Percentiles rank a stretch among this genome's conserved stretches.
Conservation (phyloP, 1,140 invertebrate genomes). For the Diprion similis region DNA sequence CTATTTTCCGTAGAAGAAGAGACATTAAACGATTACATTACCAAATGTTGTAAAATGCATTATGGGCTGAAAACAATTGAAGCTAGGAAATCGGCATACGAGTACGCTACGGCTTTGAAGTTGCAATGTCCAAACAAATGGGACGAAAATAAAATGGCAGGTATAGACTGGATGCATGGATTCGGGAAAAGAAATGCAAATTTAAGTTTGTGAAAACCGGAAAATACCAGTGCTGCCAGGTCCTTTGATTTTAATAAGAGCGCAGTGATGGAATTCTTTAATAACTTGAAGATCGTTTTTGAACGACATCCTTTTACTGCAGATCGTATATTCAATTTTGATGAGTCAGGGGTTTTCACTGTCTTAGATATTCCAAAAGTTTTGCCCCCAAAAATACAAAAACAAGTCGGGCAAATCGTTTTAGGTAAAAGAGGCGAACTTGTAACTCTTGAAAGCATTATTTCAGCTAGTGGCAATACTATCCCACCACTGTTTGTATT, state of each 20-base stretch:
- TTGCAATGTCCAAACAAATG: slow-evolving; percentile 42
- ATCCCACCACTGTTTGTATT: slow-evolving; percentile 49
- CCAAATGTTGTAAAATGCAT: slow-evolving; percentile 29
- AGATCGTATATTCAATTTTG: slow-evolving; percentile 48
- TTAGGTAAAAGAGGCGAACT: slow-evolving; percentile 39
- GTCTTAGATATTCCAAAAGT: slow-evolving; percentile 43
- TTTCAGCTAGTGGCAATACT: slow-evolving; percentile 43
- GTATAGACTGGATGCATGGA: slow-evolving; percentile 25
- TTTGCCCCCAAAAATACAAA: slow-evolving; percentile 39
- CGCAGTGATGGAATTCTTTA: slow-evolving; percentile 44
- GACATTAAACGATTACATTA: slow-evolving; percentile 26
- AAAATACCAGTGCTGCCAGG: slow-evolving; percentile 39
- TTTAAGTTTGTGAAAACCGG: slow-evolving; percentile 40
- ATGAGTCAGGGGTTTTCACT: slow-evolving; percentile 45
- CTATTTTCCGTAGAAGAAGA: slow-evolving; percentile 23
- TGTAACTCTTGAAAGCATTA: slow-evolving; percentile 28
- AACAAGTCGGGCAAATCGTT: slow-evolving; percentile 41
- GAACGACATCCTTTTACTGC: slow-evolving; percentile 39
- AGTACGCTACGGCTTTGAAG: slow-evolving; percentile 35
- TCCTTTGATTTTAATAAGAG: slow-evolving; percentile 41
- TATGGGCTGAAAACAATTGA: slow-evolving; percentile 36
- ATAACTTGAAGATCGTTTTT: slow-evolving; percentile 39
- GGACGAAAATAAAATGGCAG: slow-evolving; percentile 39
- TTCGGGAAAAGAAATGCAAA: slow-evolving; percentile 26
- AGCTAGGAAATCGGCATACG: slow-evolving; percentile 35